A percentile compares a stretch with the other conserved stretches of the same genome.
Evolutionary conservation across 2,797 vertebrate genomes (phyloP).

Genomic region (Ficedula albicollis): DNA sequence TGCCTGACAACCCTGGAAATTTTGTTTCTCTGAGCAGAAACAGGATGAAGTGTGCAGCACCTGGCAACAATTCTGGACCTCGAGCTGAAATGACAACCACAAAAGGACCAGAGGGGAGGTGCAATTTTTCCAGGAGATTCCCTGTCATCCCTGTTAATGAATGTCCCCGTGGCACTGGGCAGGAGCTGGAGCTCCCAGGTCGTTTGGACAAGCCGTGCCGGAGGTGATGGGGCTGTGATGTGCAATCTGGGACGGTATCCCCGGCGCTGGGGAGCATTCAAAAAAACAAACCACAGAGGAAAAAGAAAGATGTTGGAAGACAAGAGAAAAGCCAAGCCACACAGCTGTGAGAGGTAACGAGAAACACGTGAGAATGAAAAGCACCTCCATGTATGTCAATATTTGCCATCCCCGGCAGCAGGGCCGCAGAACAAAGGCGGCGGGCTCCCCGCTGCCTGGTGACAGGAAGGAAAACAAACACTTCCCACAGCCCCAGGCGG

Average conservation of each 20-base stretch:
- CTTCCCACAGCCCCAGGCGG: constrained; percentile 30
- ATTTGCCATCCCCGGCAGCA: constrained; percentile 56
- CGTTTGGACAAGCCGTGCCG: background rate
- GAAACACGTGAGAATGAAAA: constrained; percentile 63
- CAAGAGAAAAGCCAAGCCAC: constrained; percentile 21
- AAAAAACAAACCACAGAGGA: no score
- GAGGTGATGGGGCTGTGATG: background rate
- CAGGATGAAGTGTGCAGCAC: background rate
- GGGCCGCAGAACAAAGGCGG: constrained; percentile 61
- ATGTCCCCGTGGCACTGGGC: background rate
- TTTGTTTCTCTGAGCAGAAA: background rate
- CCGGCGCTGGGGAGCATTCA: background rate
- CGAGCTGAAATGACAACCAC: background rate
- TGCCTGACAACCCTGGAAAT: background rate
- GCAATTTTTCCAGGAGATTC: background rate
- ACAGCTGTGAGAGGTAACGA: constrained; percentile 43
- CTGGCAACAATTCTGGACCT: background rate
- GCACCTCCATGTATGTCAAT: constrained; percentile 61
- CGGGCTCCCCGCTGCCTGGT: constrained; percentile 59
- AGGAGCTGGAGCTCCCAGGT: background rate
- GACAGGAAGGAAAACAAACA: constrained; percentile 69
- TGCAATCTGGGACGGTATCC: background rate
- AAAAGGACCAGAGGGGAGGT: background rate
- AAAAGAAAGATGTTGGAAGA: background rate
- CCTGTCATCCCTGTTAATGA: background rate